phyloP scores from a whole-genome alignment of 2,797 vertebrate species.

The Silurus aristotelis region DNA sequence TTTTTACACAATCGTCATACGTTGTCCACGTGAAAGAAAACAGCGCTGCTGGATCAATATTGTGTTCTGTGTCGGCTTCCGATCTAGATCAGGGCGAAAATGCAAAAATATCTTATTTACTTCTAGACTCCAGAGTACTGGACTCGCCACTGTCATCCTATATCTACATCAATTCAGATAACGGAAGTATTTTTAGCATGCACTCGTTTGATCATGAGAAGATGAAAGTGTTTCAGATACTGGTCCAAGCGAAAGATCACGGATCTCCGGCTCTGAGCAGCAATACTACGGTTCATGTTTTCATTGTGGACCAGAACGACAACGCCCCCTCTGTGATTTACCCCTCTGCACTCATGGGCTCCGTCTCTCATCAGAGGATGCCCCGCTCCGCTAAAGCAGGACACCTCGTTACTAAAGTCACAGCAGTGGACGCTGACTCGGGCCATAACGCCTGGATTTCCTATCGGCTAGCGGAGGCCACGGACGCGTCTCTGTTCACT shows the following conservation, averaged over 20 bases:
- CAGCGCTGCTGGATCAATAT: slow-evolving; percentile 27
- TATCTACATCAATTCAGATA: slow-evolving; percentile 81
- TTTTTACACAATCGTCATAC: slow-evolving; percentile 34
- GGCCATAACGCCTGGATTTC: slow-evolving; percentile 85
- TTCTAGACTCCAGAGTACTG: slow-evolving; percentile 65
- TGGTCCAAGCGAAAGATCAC: slow-evolving; percentile 71
- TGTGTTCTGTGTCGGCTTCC: slow-evolving; percentile 48
- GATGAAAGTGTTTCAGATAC: slow-evolving; percentile 68
- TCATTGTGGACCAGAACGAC: slow-evolving; percentile 77
- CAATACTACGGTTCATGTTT: slow-evolving; percentile 73
- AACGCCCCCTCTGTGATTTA: slow-evolving; percentile 74
- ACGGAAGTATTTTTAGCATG: slow-evolving; percentile 80
- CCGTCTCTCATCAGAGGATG: slow-evolving; percentile 70
- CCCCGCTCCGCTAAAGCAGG: slow-evolving; percentile 60
- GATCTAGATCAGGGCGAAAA: slow-evolving; percentile 50
- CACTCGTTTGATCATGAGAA: slow-evolving; percentile 76
- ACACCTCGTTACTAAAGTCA: slow-evolving; percentile 67
- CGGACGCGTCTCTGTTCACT: slow-evolving; percentile 75
- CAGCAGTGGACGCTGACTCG: slow-evolving; percentile 83
- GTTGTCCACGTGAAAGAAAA: slow-evolving; percentile 43
- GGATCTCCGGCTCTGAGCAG: slow-evolving; percentile 69
- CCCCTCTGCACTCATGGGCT: slow-evolving; percentile 66
- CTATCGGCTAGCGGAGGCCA: slow-evolving; percentile 74
- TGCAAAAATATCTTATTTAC: slow-evolving; percentile 61
- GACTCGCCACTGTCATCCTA: slow-evolving; percentile 78